Percentiles rank a stretch among this genome's conserved stretches.
Conservation (phyloP, 1,140 invertebrate species). For the Bombus polaris region DNA sequence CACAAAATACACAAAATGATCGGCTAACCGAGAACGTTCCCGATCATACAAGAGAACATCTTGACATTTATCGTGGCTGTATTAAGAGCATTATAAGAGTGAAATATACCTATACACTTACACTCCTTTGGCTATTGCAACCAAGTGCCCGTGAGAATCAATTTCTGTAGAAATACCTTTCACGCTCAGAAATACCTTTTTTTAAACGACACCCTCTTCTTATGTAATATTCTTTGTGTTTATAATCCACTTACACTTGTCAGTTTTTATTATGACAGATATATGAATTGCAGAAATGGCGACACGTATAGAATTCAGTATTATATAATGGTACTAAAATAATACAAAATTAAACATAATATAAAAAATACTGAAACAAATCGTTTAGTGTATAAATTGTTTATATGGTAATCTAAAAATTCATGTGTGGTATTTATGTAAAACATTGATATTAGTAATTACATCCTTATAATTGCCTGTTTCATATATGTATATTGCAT, state of each 20-base stretch:
- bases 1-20: constrained; percentile 16
- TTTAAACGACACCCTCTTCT: constrained; percentile 6
- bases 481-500: too few species aligned
- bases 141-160: constrained; percentile 54
- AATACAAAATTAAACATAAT: neutral
- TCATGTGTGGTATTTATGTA: too few species aligned
- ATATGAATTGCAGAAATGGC: neutral
- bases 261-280: neutral
- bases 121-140: constrained; percentile 42
- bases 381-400: neutral
- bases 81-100: constrained; percentile 53
- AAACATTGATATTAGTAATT: too few species aligned
- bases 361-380: neutral
- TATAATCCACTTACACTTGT: neutral
- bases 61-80: constrained; percentile 62
- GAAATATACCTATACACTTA: constrained; percentile 7
- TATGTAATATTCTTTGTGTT: neutral
- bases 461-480: too few species aligned
- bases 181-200: constrained; percentile 24
- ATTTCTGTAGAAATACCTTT: constrained; percentile 43
- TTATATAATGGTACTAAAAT: too few species aligned
- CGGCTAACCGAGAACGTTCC: constrained; percentile 42
- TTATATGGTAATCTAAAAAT: too few species aligned
- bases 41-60: constrained; percentile 64
- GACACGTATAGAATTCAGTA: too few species aligned